These are phyloP conservation scores for Bungarus multicinctus DNA, from an alignment of 2,113 vertebrate species.

Conservation along the genomic window DNA sequence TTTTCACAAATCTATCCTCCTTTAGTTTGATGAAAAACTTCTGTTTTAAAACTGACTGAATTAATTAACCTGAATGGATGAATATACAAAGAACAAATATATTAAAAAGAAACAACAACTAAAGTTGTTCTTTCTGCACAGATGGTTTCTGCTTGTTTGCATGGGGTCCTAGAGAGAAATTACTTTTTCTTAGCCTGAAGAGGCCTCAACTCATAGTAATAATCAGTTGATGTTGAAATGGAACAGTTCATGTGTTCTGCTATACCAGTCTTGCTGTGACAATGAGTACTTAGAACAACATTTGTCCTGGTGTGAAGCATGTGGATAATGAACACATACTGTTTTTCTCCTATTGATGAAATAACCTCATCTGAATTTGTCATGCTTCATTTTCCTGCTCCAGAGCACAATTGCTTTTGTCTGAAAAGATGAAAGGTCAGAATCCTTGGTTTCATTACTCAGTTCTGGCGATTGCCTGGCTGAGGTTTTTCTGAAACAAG, in stretches of 20 bases:
- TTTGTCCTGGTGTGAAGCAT: conserved; percentile 4
- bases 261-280: conserved; percentile 1
- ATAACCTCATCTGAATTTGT: conserved; percentile 16
- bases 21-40: background rate
- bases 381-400: conserved; percentile 14
- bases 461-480: background rate
- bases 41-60: background rate
- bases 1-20: background rate
- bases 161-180: background rate
- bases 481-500: background rate
- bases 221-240: background rate
- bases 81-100: background rate
- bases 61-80: background rate
- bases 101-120: background rate
- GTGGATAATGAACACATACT: background rate
- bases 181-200: background rate
- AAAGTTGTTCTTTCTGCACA: background rate
- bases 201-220: background rate
- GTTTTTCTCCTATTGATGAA: background rate
- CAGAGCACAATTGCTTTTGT: background rate
- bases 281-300: conserved; percentile 7
- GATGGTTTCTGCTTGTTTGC: background rate
- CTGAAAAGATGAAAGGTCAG: conserved; percentile 21
- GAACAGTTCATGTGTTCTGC: background rate
- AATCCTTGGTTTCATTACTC: background rate